Percentiles rank a stretch among this genome's conserved stretches.
Conservation (phyloP, 2,888 invertebrate species). For the Tipula confusa region DNA sequence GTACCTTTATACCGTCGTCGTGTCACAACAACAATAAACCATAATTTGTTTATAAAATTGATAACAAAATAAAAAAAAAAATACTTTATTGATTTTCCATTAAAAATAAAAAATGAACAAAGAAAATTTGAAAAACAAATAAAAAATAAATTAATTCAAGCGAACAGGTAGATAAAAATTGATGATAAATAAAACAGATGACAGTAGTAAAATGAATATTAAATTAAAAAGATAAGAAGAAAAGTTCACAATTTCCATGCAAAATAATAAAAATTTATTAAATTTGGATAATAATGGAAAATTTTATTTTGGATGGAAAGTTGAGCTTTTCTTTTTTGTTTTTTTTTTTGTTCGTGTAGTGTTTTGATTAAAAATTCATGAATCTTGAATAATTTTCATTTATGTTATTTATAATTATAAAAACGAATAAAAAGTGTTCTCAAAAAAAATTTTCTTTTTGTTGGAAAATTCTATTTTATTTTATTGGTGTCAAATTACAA, state of each 20-base stretch:
- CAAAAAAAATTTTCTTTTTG: neutral
- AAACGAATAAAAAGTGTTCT: neutral
- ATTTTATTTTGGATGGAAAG: neutral
- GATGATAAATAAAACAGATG: slow-evolving; percentile 3
- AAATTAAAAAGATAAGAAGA: neutral
- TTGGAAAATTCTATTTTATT: neutral
- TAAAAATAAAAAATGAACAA: neutral
- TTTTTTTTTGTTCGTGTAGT: neutral
- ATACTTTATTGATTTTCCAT: neutral
- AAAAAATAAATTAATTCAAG: neutral
- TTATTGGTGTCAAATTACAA: slow-evolving; percentile 20
- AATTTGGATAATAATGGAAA: neutral
- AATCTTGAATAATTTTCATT: neutral
- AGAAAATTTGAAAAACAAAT: neutral
- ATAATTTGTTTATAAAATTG: slow-evolving; percentile 7
- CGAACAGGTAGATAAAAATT: neutral
- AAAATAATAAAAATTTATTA: neutral
- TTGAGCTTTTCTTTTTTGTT: neutral
- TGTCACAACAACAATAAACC: neutral
- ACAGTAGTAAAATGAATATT: neutral
- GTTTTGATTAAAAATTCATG: slow-evolving; percentile 25
- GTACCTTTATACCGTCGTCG: too few species aligned
- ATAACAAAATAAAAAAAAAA: neutral
- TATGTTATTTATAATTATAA: too few species aligned
- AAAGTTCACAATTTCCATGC: neutral